Conservation (phyloP, 2,888 invertebrate species). For the Frankliniella intonsa region DNA sequence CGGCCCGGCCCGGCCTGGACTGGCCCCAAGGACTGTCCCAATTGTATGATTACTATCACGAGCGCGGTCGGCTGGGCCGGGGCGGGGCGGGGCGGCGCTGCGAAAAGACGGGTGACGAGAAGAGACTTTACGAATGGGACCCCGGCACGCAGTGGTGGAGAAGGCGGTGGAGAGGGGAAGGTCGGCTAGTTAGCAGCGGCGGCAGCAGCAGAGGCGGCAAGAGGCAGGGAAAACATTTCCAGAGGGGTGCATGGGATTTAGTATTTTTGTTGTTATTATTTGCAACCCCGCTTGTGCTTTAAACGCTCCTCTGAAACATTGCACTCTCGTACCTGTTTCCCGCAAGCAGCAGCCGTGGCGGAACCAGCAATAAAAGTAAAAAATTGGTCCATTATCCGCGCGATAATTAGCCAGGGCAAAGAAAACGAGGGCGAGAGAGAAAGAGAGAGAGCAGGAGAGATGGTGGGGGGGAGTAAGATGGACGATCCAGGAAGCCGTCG, state of each 20-base stretch:
- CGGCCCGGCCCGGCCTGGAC: neutral
- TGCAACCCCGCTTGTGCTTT: too few species aligned
- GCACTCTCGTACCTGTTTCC: too few species aligned
- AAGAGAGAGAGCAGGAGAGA: neutral
- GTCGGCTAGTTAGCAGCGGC: too few species aligned
- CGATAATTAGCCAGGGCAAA: neutral
- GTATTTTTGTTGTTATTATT: neutral
- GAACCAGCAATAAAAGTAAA: too few species aligned
- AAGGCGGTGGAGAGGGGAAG: neutral
- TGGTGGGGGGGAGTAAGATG: neutral
- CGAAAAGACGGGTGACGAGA: neutral
- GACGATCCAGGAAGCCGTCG: too few species aligned
- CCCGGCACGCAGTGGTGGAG: neutral
- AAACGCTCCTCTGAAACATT: too few species aligned
- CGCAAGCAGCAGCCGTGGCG: too few species aligned
- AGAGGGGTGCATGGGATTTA: neutral
- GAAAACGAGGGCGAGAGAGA: neutral
- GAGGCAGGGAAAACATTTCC: too few species aligned
- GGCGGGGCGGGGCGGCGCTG: neutral
- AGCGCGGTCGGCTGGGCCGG: neutral
- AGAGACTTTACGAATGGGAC: neutral
- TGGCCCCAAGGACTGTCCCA: neutral
- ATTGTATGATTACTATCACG: constrained; percentile 9
- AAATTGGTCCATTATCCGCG: neutral
- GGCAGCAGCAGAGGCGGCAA: too few species aligned